Evolutionary conservation across 2,888 invertebrate species (phyloP).

Genomic region (Dolichopus griseipennis): DNA sequence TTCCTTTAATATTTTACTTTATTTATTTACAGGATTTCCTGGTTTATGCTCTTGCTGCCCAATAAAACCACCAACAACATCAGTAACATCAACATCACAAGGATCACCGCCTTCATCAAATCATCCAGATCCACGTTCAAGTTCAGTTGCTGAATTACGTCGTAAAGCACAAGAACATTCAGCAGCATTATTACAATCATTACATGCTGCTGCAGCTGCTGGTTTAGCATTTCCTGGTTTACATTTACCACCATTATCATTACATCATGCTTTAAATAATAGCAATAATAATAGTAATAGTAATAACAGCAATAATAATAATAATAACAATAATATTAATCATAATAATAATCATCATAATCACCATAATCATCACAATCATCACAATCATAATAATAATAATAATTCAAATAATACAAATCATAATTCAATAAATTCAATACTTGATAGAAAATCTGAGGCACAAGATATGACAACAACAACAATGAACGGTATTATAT

Average conservation of each 20-base stretch:
- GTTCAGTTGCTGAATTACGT: constrained; percentile 83
- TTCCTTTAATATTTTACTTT: constrained; percentile 12
- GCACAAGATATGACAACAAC: constrained; percentile 42
- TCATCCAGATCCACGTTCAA: constrained; percentile 60
- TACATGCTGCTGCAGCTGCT: constrained; percentile 51
- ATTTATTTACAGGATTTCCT: constrained; percentile 56
- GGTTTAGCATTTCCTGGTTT: constrained; percentile 44
- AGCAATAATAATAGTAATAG: constrained; percentile 24
- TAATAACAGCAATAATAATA: constrained; percentile 28
- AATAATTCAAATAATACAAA: constrained; percentile 30
- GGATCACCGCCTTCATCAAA: constrained; percentile 35
- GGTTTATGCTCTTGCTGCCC: constrained; percentile 75
- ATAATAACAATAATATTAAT: constrained; percentile 33
- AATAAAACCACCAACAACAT: constrained; percentile 49
- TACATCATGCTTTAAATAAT: constrained; percentile 38
- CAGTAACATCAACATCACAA: constrained; percentile 35
- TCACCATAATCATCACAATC: constrained; percentile 30
- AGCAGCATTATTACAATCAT: constrained; percentile 70
- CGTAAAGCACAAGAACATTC: constrained; percentile 93
- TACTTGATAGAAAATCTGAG: constrained; percentile 25
- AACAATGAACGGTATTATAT: constrained; percentile 38
- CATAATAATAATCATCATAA: constrained; percentile 23
- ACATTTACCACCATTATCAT: constrained; percentile 44
- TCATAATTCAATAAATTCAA: constrained; percentile 18
- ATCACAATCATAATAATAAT: constrained; percentile 23